Conservation (phyloP, 2,113 vertebrate species). For the Osmerus eperlanus region DNA sequence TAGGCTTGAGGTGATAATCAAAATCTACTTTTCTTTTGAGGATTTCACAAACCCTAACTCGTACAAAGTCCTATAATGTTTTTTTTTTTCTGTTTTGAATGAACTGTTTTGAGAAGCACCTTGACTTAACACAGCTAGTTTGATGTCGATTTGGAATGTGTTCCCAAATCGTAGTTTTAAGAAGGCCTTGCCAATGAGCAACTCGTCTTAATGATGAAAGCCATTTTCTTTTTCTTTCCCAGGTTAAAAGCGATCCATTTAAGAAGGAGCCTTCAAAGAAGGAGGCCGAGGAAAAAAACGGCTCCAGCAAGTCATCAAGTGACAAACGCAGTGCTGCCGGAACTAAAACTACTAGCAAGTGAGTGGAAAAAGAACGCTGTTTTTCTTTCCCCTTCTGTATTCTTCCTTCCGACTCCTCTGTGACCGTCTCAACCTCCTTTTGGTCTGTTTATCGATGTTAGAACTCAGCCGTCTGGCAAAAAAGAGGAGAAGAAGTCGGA, state of each 20-base stretch:
- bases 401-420: not conserved
- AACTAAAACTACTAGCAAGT: conserved; percentile 77
- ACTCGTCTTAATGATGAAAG: not conserved
- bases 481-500: conserved; percentile 96
- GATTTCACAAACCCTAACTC: no score
- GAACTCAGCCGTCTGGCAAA: conserved; percentile 79
- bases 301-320: conserved; percentile 74
- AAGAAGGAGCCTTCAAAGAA: conserved; percentile 93
- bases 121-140: no score
- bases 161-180: no score
- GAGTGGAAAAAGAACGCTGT: conserved; percentile 23
- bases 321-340: conserved; percentile 82
- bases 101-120: no score
- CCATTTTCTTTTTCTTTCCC: conserved; percentile 1
- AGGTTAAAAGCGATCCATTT: conserved; percentile 95
- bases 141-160: no score
- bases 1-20: no score
- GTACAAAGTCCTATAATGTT: no score
- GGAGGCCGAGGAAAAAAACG: conserved; percentile 85
- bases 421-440: not conserved
- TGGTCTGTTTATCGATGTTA: conserved; percentile 47
- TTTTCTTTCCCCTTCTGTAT: no score
- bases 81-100: no score
- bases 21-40: no score
- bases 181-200: no score